These are phyloP conservation scores for Pristionchus fissidentatus DNA, from an alignment of 2,888 invertebrate genomes.

Conservation along the genomic window DNA sequence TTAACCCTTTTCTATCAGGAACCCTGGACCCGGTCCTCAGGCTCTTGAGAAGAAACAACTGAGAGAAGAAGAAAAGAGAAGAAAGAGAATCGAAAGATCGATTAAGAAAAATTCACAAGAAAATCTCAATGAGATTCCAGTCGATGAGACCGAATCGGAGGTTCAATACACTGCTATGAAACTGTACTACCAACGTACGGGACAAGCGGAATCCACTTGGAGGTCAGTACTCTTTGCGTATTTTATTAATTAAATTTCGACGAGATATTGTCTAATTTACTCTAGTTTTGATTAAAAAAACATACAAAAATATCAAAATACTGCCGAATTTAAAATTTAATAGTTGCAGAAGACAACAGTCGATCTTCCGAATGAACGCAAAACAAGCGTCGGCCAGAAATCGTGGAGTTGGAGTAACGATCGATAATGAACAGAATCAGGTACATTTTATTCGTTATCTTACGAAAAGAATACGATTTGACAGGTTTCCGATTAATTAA, in stretches of 20 bases:
- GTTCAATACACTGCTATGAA: slow-evolving; percentile 27
- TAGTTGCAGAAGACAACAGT: not conserved
- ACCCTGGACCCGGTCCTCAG: slow-evolving; percentile 26
- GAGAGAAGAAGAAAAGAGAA: slow-evolving; percentile 39
- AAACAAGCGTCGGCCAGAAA: not conserved
- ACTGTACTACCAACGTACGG: not conserved
- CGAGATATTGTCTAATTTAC: no score
- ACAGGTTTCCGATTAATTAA: no score
- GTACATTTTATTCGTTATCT: not conserved
- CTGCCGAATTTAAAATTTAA: not conserved
- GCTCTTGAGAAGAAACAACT: slow-evolving; percentile 21
- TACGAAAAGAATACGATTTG: no score
- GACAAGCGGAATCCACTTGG: not conserved
- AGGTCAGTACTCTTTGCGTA: not conserved
- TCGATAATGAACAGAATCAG: not conserved
- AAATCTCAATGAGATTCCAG: not conserved
- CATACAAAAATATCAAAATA: not conserved
- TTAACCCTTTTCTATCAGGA: not conserved
- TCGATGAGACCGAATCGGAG: slow-evolving; percentile 11
- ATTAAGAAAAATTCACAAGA: not conserved
- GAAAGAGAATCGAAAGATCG: slow-evolving; percentile 19
- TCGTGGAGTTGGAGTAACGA: not conserved
- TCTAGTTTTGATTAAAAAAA: no score
- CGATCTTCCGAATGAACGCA: not conserved
- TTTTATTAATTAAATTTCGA: not conserved